A percentile compares a stretch with the other conserved stretches of the same genome.
phyloP scores from a whole-genome alignment of 1,140 invertebrate species.

The Solenopsis fugax region DNA sequence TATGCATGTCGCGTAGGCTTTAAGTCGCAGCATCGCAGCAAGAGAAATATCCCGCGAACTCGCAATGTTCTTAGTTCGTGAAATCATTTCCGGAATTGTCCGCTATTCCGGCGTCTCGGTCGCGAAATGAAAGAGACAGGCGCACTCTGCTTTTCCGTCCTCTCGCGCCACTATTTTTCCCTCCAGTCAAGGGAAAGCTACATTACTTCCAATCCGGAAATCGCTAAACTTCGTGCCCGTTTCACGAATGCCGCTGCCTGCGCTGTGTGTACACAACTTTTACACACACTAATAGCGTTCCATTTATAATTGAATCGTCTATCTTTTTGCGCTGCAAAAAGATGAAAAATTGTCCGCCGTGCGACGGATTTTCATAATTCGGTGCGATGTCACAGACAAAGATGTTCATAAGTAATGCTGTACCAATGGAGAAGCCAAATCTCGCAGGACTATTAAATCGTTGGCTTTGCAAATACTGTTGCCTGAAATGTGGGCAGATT shows the following conservation, averaged over 20 bases:
- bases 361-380: conserved; percentile 11
- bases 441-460: conserved; percentile 28
- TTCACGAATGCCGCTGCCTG: neutral
- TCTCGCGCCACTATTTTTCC: conserved; percentile 5
- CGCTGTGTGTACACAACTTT: neutral
- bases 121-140: conserved; percentile 33
- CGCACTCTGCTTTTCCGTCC: conserved; percentile 1
- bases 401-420: conserved; percentile 12
- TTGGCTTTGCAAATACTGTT: neutral
- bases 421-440: neutral
- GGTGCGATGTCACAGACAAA: neutral
- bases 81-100: conserved; percentile 59
- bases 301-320: conserved; percentile 41
- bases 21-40: conserved; percentile 16
- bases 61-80: neutral
- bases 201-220: conserved; percentile 15
- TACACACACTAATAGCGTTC: neutral
- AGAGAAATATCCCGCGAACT: conserved; percentile 3
- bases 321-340: neutral
- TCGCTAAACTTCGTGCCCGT: conserved; percentile 14
- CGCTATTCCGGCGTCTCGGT: conserved; percentile 25
- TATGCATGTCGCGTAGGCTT: conserved; percentile 64
- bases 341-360: neutral
- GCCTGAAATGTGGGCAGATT: neutral
- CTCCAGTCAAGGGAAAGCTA: neutral